These are phyloP conservation scores for Anagyrus pseudococci DNA, from an alignment of 2,888 invertebrate genomes.

Conservation along the genomic window DNA sequence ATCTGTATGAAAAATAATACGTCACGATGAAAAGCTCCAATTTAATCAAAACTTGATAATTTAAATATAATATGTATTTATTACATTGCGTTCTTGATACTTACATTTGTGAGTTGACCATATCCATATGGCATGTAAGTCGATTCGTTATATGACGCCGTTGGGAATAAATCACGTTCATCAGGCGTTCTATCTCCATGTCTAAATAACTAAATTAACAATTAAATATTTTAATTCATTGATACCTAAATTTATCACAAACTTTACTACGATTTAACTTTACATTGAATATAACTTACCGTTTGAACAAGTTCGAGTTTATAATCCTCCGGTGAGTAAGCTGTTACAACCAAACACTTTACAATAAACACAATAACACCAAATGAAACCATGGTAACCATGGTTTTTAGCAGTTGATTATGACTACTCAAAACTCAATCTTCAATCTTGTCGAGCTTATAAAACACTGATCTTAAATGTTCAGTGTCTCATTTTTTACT, in stretches of 20 bases:
- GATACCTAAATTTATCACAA: neutral
- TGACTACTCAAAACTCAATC: too few species aligned
- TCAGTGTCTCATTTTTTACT: too few species aligned
- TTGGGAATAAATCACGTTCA: constrained; percentile 57
- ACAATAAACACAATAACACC: too few species aligned
- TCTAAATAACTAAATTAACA: constrained; percentile 8
- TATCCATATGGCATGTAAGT: constrained; percentile 65
- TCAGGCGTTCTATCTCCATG: constrained; percentile 55
- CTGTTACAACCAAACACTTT: too few species aligned
- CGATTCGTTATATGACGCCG: constrained; percentile 62
- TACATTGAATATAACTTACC: neutral
- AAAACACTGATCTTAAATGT: too few species aligned
- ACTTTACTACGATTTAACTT: too few species aligned
- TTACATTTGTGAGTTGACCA: constrained; percentile 66
- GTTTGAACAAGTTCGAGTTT: neutral
- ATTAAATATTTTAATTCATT: neutral
- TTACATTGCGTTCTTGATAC: constrained; percentile 1
- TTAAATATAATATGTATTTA: neutral
- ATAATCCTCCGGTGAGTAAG: neutral
- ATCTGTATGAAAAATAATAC: neutral
- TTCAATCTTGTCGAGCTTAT: too few species aligned
- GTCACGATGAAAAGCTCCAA: too few species aligned
- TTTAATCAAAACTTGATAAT: too few species aligned
- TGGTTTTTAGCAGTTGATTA: too few species aligned
- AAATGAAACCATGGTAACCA: too few species aligned